A percentile compares a stretch with the other conserved stretches of the same genome.
Evolutionary conservation across 2,113 vertebrate species (phyloP).

Genomic region (Apistogramma diplotaenia): DNA sequence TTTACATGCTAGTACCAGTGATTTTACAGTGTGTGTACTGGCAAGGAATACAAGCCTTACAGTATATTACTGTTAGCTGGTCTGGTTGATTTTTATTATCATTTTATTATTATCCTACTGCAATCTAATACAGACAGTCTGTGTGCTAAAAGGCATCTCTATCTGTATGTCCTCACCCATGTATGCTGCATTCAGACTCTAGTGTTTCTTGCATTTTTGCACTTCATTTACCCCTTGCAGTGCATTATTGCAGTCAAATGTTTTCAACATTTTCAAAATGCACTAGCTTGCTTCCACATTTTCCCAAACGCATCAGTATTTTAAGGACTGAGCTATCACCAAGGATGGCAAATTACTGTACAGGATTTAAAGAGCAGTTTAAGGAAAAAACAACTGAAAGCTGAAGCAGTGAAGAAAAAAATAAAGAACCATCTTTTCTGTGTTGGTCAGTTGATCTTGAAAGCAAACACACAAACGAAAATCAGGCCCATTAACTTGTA

Average conservation of each 20-base stretch:
- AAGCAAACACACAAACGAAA: neutral
- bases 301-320: neutral
- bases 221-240: neutral
- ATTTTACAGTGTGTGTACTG: no score
- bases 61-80: neutral
- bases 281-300: neutral
- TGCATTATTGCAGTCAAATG: neutral
- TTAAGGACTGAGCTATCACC: neutral
- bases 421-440: neutral
- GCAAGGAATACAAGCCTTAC: neutral
- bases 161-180: neutral
- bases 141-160: neutral
- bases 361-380: no score
- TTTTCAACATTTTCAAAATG: neutral
- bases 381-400: neutral
- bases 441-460: neutral
- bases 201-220: neutral
- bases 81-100: neutral
- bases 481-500: neutral
- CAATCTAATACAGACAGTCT: neutral
- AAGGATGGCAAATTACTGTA: neutral
- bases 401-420: neutral
- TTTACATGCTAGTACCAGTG: no score
- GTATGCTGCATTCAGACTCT: neutral
- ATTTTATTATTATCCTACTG: no score